Evolutionary conservation across 2,113 vertebrate genomes (phyloP).

Genomic region (Odocoileus virginianus): DNA sequence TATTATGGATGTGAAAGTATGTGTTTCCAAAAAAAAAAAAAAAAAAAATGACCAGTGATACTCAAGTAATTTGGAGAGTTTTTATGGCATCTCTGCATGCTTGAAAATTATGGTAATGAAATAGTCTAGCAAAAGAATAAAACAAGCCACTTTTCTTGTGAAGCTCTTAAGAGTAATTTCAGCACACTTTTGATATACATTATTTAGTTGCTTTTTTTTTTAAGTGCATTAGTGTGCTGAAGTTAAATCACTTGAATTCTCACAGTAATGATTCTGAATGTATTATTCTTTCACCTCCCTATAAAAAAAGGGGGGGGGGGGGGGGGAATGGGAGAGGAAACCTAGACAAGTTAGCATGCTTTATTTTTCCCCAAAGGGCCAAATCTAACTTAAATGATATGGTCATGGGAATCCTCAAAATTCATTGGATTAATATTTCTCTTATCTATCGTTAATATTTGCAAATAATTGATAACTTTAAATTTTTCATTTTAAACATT

Average conservation of each 20-base stretch:
- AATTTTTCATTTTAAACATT: background rate
- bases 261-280: background rate
- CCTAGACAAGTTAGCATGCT: background rate
- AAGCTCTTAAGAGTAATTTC: conserved; percentile 22
- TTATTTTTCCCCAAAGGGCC: background rate
- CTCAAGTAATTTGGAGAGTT: background rate
- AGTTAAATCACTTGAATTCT: conserved; percentile 9
- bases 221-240: background rate
- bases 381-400: background rate
- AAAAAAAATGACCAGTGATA: background rate
- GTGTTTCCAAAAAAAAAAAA: background rate
- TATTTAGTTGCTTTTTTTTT: background rate
- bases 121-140: background rate
- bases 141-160: background rate
- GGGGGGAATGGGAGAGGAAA: too few species aligned
- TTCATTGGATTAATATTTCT: background rate
- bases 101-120: background rate
- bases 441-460: background rate
- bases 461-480: background rate
- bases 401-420: background rate
- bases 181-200: background rate
- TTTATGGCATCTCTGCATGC: background rate
- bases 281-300: background rate
- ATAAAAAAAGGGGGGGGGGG: background rate
- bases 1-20: background rate